phyloP scores from a whole-genome alignment of 2,113 vertebrate species.

The Gorilla gorilla region DNA sequence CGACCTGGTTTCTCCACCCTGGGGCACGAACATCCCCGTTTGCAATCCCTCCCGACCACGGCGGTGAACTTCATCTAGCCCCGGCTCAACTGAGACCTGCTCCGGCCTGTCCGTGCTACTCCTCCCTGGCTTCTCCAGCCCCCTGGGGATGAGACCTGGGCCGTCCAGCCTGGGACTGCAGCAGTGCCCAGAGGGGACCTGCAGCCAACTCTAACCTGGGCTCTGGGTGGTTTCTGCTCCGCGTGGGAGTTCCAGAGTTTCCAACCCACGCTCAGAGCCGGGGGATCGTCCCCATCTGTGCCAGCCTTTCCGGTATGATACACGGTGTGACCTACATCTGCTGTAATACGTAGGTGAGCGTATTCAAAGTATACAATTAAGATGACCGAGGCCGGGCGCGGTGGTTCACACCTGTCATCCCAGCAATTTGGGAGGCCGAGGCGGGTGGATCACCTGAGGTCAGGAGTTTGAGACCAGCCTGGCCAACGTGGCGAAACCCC shows the following conservation, averaged over 20 bases:
- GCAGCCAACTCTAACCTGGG: neutral
- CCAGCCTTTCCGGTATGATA: neutral
- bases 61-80: neutral
- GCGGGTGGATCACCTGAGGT: too few species aligned
- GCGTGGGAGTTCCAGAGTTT: neutral
- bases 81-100: neutral
- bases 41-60: neutral
- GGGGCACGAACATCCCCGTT: neutral
- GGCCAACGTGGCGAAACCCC: too few species aligned
- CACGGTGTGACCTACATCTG: neutral
- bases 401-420: too few species aligned
- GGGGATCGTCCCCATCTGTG: neutral
- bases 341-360: neutral
- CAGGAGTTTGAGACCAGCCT: too few species aligned
- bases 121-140: neutral
- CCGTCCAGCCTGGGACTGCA: neutral
- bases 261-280: neutral
- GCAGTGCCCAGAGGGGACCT: neutral
- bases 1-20: neutral
- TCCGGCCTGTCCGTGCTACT: too few species aligned
- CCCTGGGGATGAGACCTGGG: neutral
- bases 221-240: neutral
- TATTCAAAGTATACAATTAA: neutral
- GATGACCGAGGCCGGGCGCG: neutral
- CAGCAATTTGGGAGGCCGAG: too few species aligned